phyloP scores from a whole-genome alignment of 2,797 vertebrate genomes.

The Denticeps clupeoides region DNA sequence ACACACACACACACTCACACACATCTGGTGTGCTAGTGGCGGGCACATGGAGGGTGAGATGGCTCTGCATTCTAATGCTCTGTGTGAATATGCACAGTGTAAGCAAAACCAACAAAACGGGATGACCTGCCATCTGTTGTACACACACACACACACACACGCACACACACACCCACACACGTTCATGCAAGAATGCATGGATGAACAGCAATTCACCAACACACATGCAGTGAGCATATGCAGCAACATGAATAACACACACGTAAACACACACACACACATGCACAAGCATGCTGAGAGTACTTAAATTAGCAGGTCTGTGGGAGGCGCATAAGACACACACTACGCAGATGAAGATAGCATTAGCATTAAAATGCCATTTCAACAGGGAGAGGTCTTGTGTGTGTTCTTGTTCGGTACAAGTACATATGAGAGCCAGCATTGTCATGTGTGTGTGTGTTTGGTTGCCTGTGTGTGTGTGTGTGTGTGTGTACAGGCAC shows the following conservation, averaged over 20 bases:
- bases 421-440: no score
- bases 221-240: no score
- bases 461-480: constrained; percentile 33
- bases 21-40: neutral
- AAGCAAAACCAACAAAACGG: constrained; percentile 23
- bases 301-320: constrained; percentile 12
- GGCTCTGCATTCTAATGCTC: constrained; percentile 1
- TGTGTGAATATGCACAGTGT: neutral
- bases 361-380: neutral
- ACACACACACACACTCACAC: neutral
- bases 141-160: constrained; percentile 14
- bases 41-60: neutral
- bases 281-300: constrained; percentile 26
- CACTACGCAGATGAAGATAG: neutral
- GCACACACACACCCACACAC: neutral
- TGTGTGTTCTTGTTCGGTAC: no score
- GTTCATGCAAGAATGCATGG: neutral
- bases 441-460: no score
- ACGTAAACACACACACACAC: constrained; percentile 1
- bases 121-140: constrained; percentile 8
- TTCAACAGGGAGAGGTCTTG: neutral
- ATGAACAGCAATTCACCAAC: neutral
- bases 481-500: constrained; percentile 17
- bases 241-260: no score
- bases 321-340: no score